phyloP scores from a whole-genome alignment of 1,140 invertebrate genomes.

The Drosophila santomea region DNA sequence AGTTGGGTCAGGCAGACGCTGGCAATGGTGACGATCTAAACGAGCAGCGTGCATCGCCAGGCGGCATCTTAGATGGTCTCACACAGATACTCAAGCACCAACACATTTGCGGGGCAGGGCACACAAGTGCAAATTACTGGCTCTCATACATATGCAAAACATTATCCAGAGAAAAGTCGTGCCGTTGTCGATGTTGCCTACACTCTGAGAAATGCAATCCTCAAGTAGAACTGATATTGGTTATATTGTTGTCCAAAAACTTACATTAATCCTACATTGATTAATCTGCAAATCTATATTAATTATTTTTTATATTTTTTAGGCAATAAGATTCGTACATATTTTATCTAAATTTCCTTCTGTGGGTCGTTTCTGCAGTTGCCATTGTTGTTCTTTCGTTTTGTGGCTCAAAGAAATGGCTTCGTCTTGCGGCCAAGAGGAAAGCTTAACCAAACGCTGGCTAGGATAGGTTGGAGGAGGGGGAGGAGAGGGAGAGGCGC shows the following conservation, averaged over 20 bases:
- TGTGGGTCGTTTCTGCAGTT: conserved; percentile 11
- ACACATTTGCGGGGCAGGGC: conserved; percentile 7
- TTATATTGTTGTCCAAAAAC: neutral
- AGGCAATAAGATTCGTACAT: no score
- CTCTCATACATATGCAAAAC: conserved; percentile 75
- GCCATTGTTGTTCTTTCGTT: conserved; percentile 53
- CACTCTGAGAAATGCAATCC: neutral
- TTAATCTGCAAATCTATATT: no score
- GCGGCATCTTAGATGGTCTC: conserved; percentile 79
- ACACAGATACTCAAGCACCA: conserved; percentile 45
- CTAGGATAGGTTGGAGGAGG: neutral
- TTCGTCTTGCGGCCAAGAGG: conserved; percentile 44
- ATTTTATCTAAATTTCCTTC: no score
- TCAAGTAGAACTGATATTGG: neutral
- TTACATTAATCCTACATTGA: no score
- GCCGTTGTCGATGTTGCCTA: conserved; percentile 44
- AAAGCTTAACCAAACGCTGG: conserved; percentile 4
- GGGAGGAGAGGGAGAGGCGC: conserved; percentile 25
- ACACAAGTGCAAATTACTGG: conserved; percentile 73
- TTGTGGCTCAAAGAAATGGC: conserved; percentile 40
- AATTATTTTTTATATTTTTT: no score
- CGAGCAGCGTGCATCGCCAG: conserved; percentile 61
- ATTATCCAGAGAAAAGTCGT: conserved; percentile 57
- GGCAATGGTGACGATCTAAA: conserved; percentile 77
- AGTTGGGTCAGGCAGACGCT: conserved; percentile 51